Conservation (phyloP, 2,797 vertebrate genomes). For the Staurois parvus region DNA sequence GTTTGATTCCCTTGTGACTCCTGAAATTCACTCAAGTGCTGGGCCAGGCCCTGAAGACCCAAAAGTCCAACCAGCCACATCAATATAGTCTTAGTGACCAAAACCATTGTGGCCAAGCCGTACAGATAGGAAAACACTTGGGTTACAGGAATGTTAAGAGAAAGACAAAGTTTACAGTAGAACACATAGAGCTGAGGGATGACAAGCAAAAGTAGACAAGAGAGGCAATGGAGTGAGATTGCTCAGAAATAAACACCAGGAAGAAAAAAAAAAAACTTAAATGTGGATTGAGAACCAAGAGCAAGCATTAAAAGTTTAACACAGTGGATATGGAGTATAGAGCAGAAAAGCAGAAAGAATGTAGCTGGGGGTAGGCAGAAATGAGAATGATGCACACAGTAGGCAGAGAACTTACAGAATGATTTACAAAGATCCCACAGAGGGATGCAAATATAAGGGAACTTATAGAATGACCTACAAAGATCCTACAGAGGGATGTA, state of each 20-base stretch:
- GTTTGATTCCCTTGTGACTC: conserved; percentile 4
- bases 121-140: background rate
- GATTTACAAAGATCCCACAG: too few species aligned
- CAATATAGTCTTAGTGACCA: conserved; percentile 4
- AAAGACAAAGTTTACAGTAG: background rate
- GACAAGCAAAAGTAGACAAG: background rate
- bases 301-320: background rate
- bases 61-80: conserved; percentile 5
- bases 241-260: background rate
- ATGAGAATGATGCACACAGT: background rate
- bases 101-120: conserved; percentile 3
- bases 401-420: background rate
- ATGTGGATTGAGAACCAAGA: background rate
- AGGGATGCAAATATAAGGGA: too few species aligned
- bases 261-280: background rate
- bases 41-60: background rate
- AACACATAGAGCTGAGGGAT: background rate
- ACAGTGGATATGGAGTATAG: background rate
- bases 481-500: too few species aligned
- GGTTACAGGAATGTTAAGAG: background rate
- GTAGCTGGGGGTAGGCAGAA: background rate
- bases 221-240: background rate
- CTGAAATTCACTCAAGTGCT: background rate
- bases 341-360: background rate
- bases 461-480: too few species aligned